Evolutionary conservation across 1,140 invertebrate species (phyloP), one percentile per base, ranked within the genome.

Genomic region (Tyrophagus putrescentiae): DNA sequence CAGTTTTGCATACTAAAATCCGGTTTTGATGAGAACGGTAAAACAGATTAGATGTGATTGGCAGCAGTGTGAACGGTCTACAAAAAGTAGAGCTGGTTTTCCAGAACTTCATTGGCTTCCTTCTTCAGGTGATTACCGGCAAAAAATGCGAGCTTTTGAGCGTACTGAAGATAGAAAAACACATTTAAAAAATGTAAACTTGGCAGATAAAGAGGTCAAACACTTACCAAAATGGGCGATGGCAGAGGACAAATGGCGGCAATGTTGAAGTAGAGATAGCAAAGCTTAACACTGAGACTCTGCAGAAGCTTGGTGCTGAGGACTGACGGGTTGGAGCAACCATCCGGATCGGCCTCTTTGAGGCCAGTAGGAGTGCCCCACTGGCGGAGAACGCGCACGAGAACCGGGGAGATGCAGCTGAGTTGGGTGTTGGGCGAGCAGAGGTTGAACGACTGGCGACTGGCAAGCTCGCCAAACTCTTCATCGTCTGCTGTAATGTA

Each of bases 181-280:
- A n/a, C n/a, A n/a, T n/a, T n/a, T n/a, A n/a, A n/a, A n/a, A n/a
- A n/a, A n/a, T n/a, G n/a, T n/a, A n/a, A n/a, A n/a, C n/a, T n/a
- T n/a, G n/a, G n/a, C n/a, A n/a, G n/a, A n/a, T n/a, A n/a, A n/a
- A n/a, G n/a, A n/a, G n/a, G n/a, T n/a, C n/a, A n/a, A n/a, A n/a
- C n/a, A n/a, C 33, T 18, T 57, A 57, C 61, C 72, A 82, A 79
- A 67, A 87, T 91, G 0, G 90, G 89, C 0, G 91, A 92, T 1
- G 93, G 91, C 32, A 94, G 87, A 45, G 87, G 72, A 21, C 95
- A 80, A 1, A 89, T 89, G 13, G 90, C 91, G 0, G 85, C 79
- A 90, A 91, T 95, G 74, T 96, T 96, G 73, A 90, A 96, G 70
- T 96, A 96, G 65, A 95, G 70, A 70, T 93, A 87, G 56, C 86